Evolutionary conservation across 1,140 invertebrate genomes (phyloP).

Genomic region (Pogonus chalceus): DNA sequence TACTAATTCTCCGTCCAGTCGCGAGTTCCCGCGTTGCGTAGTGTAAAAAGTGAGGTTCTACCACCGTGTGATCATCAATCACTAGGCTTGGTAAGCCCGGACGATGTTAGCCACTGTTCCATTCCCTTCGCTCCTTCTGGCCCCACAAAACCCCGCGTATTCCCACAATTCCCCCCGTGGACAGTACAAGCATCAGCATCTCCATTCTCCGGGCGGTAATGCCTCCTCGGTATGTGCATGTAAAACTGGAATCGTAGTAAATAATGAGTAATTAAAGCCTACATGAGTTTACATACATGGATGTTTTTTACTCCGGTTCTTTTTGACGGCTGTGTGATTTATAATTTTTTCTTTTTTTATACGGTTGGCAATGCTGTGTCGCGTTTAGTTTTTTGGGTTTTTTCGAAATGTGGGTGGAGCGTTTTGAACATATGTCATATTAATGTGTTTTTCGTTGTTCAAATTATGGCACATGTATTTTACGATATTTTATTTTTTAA

Average conservation of each 20-base stretch:
- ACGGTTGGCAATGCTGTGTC: too few species aligned
- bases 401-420: too few species aligned
- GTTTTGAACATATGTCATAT: too few species aligned
- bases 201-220: neutral
- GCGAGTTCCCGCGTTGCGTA: neutral
- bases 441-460: too few species aligned
- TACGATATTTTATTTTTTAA: too few species aligned
- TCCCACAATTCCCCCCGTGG: too few species aligned
- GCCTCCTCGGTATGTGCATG: neutral
- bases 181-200: neutral
- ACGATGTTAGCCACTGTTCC: too few species aligned
- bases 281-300: constrained; percentile 2
- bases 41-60: neutral
- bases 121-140: neutral
- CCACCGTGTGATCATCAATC: neutral
- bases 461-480: too few species aligned
- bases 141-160: too few species aligned
- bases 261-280: constrained; percentile 3
- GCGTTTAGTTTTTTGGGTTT: too few species aligned
- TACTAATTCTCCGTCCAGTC: neutral
- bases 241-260: neutral
- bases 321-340: neutral
- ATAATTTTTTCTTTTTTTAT: neutral
- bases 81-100: too few species aligned
- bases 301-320: neutral